phyloP scores from a whole-genome alignment of 2,797 vertebrate genomes.

The Orientallactaga sibirica region DNA sequence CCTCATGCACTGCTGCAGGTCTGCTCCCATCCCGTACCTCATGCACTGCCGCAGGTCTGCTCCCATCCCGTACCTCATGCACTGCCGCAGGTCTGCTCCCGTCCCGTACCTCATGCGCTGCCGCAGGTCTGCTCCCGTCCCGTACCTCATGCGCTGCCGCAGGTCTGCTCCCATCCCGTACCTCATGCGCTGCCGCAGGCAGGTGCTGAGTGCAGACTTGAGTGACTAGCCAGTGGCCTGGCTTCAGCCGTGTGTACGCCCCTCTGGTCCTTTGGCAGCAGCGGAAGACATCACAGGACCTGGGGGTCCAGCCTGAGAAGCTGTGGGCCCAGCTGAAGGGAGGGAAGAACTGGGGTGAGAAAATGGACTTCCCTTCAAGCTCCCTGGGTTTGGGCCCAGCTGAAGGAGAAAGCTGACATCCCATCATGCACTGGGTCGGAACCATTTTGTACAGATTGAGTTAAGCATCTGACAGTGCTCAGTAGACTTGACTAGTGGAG shows the following conservation, averaged over 20 bases:
- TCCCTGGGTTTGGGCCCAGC: neutral
- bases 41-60: neutral
- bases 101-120: neutral
- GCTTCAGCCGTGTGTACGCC: neutral
- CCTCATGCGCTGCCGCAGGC: neutral
- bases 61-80: neutral
- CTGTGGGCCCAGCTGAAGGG: neutral
- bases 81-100: neutral
- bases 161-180: neutral
- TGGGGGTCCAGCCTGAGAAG: slow-evolving; percentile 8
- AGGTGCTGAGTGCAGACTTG: neutral
- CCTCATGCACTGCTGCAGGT: neutral
- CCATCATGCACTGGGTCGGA: too few species aligned
- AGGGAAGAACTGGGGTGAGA: neutral
- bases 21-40: neutral
- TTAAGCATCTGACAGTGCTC: neutral
- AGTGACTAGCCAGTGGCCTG: neutral
- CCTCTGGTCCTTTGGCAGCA: neutral
- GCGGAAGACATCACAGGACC: neutral
- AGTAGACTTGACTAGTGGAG: neutral
- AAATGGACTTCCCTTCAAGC: neutral
- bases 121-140: neutral
- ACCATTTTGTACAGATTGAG: neutral
- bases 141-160: neutral
- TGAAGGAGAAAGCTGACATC: too few species aligned